Base-by-base conservation (phyloP, 2,797 vertebrate species). In the Catamblyrhynchus diadema region DNA sequence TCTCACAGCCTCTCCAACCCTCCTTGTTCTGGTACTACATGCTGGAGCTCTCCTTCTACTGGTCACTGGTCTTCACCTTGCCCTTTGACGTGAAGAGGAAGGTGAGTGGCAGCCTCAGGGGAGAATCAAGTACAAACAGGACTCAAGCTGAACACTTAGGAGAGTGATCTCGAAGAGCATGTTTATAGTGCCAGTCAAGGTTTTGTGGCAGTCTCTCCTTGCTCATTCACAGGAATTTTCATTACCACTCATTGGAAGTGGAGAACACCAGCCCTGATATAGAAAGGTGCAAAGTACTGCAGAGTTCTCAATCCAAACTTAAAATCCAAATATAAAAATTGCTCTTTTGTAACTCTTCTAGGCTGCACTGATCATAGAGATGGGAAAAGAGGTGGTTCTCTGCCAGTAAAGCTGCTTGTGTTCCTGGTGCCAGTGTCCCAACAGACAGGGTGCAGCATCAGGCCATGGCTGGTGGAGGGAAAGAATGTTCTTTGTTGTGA, bases 51-150 rank as follows among this genome's bases (percentile, higher is more conserved):
- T 97, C 98, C 60, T 99, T 99, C 98, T 99, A 99, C 97, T 86
- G 98, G 95, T 99, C 99, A 0, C 97, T 99, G 95, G 97, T 99
- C 30, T 96, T 99, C 41, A 98, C 98, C 3, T 95, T 99, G 88
- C 98, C 99, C 56, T 99, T 99, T 32, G 99, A 99, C 3, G 94
- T 99, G 96, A 99, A 98, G 93, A 98, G 99, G 81, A 99, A 99
- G 98, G 99, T 99, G 95, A 98, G 98, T 89, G 42, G 30, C 54
- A 77, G 35, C 33, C 39, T 59, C 35, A 5, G 39, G 53, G 37
- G 33, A 47, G 50, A 86, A 42, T 14, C 25, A 50, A 30, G 57
- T 27, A 14, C 59, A 41, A 45, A 53, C 9, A 69, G 48, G 44
- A 61, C 48, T 27, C 32, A 65, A 39, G n/a, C 20, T 81, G 67